Conservation (phyloP, 53 echinoderm and acorn worm genomes). For the Apostichopus leukothele region DNA sequence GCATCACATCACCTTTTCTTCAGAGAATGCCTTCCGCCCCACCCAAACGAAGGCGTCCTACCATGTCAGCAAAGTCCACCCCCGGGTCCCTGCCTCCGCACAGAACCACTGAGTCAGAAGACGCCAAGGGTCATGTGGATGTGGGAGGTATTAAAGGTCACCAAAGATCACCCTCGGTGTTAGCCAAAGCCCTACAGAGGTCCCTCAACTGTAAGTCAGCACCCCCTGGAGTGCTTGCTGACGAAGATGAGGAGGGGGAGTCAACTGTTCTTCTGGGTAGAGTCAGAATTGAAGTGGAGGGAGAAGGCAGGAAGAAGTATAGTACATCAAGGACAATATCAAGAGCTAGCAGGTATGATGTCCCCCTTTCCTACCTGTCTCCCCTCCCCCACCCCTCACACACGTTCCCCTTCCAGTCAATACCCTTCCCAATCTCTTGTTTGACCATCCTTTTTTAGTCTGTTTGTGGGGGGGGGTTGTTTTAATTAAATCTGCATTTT, state of each 20-base stretch:
- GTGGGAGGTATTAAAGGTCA: background rate
- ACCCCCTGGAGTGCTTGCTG: background rate
- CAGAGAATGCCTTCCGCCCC: conserved; percentile 48
- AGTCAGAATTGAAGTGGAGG: conserved; percentile 39
- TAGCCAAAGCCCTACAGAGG: conserved; percentile 22
- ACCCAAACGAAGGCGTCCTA: conserved; percentile 50
- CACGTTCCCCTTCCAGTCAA: too few relatives aligned
- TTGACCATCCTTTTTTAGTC: too few relatives aligned
- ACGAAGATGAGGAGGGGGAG: conserved; percentile 25
- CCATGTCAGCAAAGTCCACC: conserved; percentile 86
- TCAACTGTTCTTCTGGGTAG: background rate
- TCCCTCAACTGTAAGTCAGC: conserved; percentile 37
- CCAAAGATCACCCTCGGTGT: conserved; percentile 57
- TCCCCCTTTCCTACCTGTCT: background rate
- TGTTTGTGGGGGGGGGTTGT: too few relatives aligned
- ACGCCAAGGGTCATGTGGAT: background rate
- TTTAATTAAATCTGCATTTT: too few relatives aligned
- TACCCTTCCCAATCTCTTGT: too few relatives aligned
- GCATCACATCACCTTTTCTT: conserved; percentile 71
- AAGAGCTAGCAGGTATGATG: conserved; percentile 41
- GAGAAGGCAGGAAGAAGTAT: conserved; percentile 13
- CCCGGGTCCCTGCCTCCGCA: conserved; percentile 39
- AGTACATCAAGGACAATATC: conserved; percentile 44
- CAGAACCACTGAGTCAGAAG: background rate
- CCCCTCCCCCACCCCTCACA: too few relatives aligned